These are phyloP conservation scores for Spialia ferax DNA, from an alignment of 2,888 invertebrate genomes.

Conservation along the genomic window DNA sequence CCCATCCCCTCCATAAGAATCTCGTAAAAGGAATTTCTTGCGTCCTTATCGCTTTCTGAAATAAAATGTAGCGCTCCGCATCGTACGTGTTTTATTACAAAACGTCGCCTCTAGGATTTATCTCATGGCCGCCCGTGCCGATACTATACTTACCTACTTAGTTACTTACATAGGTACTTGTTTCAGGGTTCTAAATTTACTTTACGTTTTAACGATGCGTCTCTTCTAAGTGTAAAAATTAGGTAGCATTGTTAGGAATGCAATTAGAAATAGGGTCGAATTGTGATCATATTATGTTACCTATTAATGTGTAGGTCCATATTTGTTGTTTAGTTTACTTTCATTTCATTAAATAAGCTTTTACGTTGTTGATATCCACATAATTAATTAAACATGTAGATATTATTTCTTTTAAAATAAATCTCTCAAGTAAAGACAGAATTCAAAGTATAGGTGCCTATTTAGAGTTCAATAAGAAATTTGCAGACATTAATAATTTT, in stretches of 20 bases:
- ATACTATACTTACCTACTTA: conserved; percentile 48
- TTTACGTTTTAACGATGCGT: conserved; percentile 10
- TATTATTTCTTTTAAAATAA: too few species aligned
- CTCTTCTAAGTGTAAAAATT: neutral
- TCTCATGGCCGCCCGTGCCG: conserved; percentile 68
- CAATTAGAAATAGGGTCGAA: neutral
- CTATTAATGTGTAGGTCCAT: too few species aligned
- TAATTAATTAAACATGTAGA: too few species aligned
- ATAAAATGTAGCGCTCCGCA: conserved; percentile 82
- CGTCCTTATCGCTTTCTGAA: conserved; percentile 85
- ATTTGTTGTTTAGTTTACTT: too few species aligned
- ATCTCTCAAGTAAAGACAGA: too few species aligned
- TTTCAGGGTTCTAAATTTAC: conserved; percentile 42
- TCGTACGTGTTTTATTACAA: conserved; percentile 85
- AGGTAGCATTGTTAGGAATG: neutral
- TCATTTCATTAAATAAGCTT: too few species aligned
- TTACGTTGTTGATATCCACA: too few species aligned
- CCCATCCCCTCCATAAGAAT: conserved; percentile 69
- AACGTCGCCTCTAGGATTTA: conserved; percentile 81
- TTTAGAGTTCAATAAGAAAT: too few species aligned
- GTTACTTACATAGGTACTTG: neutral
- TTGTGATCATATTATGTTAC: too few species aligned
- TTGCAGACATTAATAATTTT: too few species aligned
- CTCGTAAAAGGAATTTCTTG: conserved; percentile 85
- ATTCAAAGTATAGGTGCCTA: too few species aligned